Evolutionary conservation across 64 coral and sea anemone genomes (phyloP), one percentile per base, ranked within the genome.

Genomic region (Anthopleura sola): DNA sequence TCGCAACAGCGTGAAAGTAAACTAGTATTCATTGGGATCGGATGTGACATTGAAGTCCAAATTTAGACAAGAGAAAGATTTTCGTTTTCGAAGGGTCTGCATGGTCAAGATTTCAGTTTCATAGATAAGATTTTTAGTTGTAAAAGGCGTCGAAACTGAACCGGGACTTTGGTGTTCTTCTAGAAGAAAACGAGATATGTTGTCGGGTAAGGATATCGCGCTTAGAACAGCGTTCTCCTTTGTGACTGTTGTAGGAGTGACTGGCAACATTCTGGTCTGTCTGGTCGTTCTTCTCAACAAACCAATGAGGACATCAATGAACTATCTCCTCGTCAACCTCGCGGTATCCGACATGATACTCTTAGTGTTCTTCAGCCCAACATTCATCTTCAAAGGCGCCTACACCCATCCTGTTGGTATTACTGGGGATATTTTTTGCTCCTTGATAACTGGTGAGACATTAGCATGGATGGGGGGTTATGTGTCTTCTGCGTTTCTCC

Each of bases 251-350:
- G 29, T 78, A 3, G 84, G 56, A 20, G 37, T 90, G 6, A 75
- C 84, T 19, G 82, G 88, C 23, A 90, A 90, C 88, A 38, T 75
- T 19, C 23, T 90, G 33, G 83, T 90, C 53, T 90, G 82, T 28
- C 33, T 85, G 5, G 57, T 85, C 4, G 83, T 85, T 40, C 38
- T 85, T 24, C 34, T 37, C 32, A 85, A 53, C 38, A n/a, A 34
- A 37, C 38, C n/a, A 31, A 87, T 87, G 86, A 5, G 46, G 17
- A 87, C 86, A 38, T 9, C 86, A 1, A 78, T 87, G 69, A 87
- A 79, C 50, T 87, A 78, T 46, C 50, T 87, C 10, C 49, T 87
- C 29, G 75, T 87, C 0, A 80, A 87, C 75, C 75, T 79, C 6
- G 86, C 86, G 36, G 28, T 87, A 16, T 46, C 74, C 3, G 86